Evolutionary conservation across 2,797 vertebrate species (phyloP).

Genomic region (Tarsius wallacei): DNA sequence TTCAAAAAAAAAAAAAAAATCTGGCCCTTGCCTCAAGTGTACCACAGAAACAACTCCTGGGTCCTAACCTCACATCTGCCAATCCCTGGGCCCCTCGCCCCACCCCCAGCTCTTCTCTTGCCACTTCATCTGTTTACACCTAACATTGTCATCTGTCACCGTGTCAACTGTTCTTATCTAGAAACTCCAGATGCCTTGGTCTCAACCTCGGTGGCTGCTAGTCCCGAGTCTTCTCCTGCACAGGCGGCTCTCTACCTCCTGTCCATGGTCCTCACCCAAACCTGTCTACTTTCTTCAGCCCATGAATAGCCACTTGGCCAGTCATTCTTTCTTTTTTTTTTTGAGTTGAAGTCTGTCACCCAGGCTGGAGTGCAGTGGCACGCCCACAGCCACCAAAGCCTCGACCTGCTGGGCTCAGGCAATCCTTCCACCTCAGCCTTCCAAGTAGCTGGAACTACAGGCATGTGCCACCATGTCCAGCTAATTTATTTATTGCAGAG

Average conservation of each 20-base stretch:
- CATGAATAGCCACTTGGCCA: not conserved
- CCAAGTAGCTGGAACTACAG: too few relatives aligned
- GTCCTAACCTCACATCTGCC: not conserved
- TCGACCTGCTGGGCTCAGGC: too few relatives aligned
- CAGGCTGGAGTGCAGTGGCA: too few relatives aligned
- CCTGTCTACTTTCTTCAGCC: not conserved
- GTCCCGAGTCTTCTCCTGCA: not conserved
- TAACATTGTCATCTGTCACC: not conserved
- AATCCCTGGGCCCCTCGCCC: not conserved
- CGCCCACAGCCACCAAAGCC: too few relatives aligned
- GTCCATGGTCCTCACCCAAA: rapidly evolving
- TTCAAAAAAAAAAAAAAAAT: too few relatives aligned
- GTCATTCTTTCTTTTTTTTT: too few relatives aligned
- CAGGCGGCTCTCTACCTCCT: not conserved
- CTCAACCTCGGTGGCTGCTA: not conserved
- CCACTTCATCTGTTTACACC: not conserved
- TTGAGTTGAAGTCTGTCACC: too few relatives aligned
- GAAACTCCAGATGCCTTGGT: not conserved
- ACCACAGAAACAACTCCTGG: not conserved
- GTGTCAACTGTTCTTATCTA: not conserved
- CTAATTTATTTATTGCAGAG: too few relatives aligned
- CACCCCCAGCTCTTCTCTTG: not conserved
- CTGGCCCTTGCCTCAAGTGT: not conserved
- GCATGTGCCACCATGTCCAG: too few relatives aligned
- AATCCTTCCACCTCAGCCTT: too few relatives aligned